Evolutionary conservation across 2,113 vertebrate species (phyloP).

Genomic region (Osmerus mordax): DNA sequence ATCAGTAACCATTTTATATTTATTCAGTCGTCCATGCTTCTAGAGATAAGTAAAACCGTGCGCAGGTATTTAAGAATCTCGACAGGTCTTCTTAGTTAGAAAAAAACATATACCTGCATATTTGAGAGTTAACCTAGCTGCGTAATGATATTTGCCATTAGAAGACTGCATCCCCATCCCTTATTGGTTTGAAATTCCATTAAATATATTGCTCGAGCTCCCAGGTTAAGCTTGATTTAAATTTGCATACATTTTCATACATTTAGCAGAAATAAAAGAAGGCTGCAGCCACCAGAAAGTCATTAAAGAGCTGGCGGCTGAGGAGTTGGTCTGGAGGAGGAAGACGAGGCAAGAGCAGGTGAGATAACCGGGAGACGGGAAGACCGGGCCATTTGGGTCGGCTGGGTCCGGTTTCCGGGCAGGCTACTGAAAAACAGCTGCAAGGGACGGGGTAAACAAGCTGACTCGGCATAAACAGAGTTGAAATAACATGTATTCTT

Average conservation of each 20-base stretch:
- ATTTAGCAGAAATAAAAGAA: conserved; percentile 99
- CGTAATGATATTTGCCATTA: conserved; percentile 89
- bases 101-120: conserved; percentile 67
- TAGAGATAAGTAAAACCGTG: conserved; percentile 29
- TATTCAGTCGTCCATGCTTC: not conserved
- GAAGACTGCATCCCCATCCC: conserved; percentile 76
- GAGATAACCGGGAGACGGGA: conserved; percentile 69
- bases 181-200: conserved; percentile 98
- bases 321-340: conserved; percentile 78
- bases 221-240: conserved; percentile 99
- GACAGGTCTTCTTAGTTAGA: conserved; percentile 61
- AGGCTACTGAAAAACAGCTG: conserved; percentile 23
- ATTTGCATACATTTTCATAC: conserved; percentile 99
- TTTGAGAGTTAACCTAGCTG: conserved; percentile 78
- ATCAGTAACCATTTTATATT: not conserved
- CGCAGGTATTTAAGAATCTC: conserved; percentile 56
- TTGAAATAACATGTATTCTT: not conserved
- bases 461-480: not conserved
- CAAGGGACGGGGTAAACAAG: conserved; percentile 4
- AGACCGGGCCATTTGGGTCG: conserved; percentile 42
- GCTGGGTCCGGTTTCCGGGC: conserved; percentile 28
- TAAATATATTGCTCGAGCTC: conserved; percentile 94
- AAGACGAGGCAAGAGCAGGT: conserved; percentile 80
- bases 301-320: conserved; percentile 88
- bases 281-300: conserved; percentile 91